These are phyloP conservation scores for Tillus elongatus DNA, from an alignment of 2,888 invertebrate genomes.

Conservation along the genomic window DNA sequence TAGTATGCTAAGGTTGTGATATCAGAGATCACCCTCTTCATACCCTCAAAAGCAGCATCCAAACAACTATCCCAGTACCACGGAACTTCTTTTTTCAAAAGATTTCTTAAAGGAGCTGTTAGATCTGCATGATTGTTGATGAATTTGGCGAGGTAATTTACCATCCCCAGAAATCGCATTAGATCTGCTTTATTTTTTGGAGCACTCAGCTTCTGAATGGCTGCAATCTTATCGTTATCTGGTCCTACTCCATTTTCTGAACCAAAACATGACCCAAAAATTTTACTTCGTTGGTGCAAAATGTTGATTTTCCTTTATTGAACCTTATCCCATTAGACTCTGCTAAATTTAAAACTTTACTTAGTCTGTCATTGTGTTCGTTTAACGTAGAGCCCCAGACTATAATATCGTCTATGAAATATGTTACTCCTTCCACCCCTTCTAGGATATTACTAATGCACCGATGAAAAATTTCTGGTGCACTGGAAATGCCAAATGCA, in stretches of 20 bases:
- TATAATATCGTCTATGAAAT: too few species aligned
- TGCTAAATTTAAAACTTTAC: conserved; percentile 29
- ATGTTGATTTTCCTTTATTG: too few species aligned
- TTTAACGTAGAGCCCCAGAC: too few species aligned
- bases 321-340: conserved; percentile 23
- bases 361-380: too few species aligned
- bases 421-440: conserved; percentile 11
- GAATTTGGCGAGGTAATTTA: conserved; percentile 18
- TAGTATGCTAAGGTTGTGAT: conserved; percentile 16
- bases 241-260: conserved; percentile 15
- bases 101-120: conserved; percentile 17
- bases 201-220: conserved; percentile 14
- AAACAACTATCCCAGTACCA: conserved; percentile 16
- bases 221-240: conserved; percentile 15
- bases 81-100: conserved; percentile 16
- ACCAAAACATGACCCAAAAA: conserved; percentile 25
- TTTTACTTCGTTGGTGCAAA: conserved; percentile 22
- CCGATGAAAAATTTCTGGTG: conserved; percentile 31
- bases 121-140: conserved; percentile 19
- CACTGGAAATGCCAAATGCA: conserved; percentile 16
- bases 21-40: conserved; percentile 13
- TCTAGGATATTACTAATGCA: conserved; percentile 28
- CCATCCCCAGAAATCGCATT: conserved; percentile 19
- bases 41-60: conserved; percentile 9
- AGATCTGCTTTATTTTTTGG: conserved; percentile 18